phyloP scores from a whole-genome alignment of 2,797 vertebrate species.

The Diplodus sargus region DNA sequence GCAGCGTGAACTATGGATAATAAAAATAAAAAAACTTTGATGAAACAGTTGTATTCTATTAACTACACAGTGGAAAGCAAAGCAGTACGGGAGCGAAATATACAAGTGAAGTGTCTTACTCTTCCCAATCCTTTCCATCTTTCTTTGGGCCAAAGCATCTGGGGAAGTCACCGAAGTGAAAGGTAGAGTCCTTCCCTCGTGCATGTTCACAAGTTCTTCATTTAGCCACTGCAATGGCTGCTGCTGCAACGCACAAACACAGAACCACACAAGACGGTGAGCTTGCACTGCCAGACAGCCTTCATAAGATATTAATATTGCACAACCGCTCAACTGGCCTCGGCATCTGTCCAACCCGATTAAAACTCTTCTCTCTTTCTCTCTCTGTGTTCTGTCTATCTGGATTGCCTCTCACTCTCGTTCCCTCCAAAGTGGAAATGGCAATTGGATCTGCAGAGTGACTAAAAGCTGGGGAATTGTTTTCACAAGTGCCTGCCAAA shows the following conservation, averaged over 20 bases:
- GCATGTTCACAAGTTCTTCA: constrained; percentile 81
- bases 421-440: constrained; percentile 81
- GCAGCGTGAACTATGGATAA: constrained; percentile 21
- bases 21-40: constrained; percentile 1
- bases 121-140: constrained; percentile 79
- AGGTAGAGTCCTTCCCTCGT: constrained; percentile 71
- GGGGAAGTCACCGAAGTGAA: constrained; percentile 75
- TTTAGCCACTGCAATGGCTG: constrained; percentile 68
- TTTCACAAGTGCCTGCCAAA: constrained; percentile 85
- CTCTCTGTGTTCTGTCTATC: constrained; percentile 71
- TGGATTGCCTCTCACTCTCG: constrained; percentile 73
- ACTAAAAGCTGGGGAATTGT: constrained; percentile 85
- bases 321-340: constrained; percentile 76
- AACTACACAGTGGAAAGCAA: constrained; percentile 40
- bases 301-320: constrained; percentile 83
- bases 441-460: constrained; percentile 83
- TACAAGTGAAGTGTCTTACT: constrained; percentile 69
- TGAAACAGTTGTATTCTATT: constrained; percentile 28
- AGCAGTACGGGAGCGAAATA: constrained; percentile 14
- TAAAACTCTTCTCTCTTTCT: constrained; percentile 74
- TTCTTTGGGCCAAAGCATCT: constrained; percentile 81
- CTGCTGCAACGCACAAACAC: constrained; percentile 78
- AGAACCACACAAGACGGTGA: constrained; percentile 77
- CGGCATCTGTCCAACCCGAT: constrained; percentile 79
- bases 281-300: constrained; percentile 73